Evolutionary conservation across 2,888 invertebrate genomes (phyloP), one percentile per base, ranked within the genome.

Genomic region (Acrobasis suavella): DNA sequence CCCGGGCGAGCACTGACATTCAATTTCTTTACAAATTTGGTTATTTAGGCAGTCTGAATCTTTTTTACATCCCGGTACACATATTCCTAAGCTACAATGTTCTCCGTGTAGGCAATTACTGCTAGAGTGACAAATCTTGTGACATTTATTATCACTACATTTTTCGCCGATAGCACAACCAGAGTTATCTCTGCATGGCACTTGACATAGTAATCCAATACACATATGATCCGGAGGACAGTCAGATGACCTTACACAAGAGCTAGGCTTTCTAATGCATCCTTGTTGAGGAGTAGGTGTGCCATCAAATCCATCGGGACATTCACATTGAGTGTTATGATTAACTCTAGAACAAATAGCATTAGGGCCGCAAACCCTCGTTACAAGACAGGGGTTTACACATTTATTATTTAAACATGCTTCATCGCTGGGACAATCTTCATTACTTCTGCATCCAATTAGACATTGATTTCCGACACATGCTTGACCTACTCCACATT

Each of bases 61-160:
- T 0, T 94, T 93, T 65, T 95, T 95, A 79, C 98, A 98, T 8
- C 98, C 98, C 2, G 95, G 94, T 76, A 96, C 94, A 77, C 98
- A 98, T 51, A 95, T 93, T 61, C 97, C 97, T 66, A 95, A 94
- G 69, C 95, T 94, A 73, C 98, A 98, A 64, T 98, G 95, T 90
- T 98, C 98, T 58, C 98, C 98, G 2, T 96, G 96, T 73, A 97
- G 92, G 76, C 98, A 98, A 78, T 98, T 98, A 76, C 96, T 97
- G 80, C 97, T 97, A 10, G 96, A 95, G 78, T 97, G 97, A 81
- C 98, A 98, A 46, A 97, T 95, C 91, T 97, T 97, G 17, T 95
- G 94, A 76, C 97, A 98, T 68, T 95, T 93, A 69, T 94, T 95
- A 72, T 96, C 95, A 65, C 94, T 94, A 77, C 98, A 98, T 66